Conservation (phyloP, 2,888 invertebrate genomes). For the Penaeus monodon region DNA sequence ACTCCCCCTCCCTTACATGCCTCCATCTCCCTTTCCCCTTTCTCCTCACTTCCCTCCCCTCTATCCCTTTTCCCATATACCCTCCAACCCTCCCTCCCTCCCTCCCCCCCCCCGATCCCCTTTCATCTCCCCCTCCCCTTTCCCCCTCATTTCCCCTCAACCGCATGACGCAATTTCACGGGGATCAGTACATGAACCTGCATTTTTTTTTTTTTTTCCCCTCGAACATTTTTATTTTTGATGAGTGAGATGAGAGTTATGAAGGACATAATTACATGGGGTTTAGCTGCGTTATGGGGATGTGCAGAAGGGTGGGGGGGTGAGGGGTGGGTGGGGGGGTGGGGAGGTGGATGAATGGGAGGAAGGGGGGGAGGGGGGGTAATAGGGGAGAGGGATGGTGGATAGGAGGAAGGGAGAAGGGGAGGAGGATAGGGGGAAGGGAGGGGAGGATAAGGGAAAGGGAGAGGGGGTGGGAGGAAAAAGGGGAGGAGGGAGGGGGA, state of each 20-base stretch:
- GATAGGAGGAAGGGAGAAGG: background rate
- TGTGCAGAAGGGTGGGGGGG: background rate
- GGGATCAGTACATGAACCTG: background rate
- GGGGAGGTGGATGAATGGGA: background rate
- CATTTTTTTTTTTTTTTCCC: no score
- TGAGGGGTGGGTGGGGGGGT: background rate
- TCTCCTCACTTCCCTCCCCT: background rate
- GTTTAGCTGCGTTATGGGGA: background rate
- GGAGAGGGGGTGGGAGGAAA: no score
- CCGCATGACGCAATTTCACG: background rate
- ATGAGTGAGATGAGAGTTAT: background rate
- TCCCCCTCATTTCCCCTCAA: background rate
- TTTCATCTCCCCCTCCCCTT: no score
- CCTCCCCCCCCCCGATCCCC: background rate
- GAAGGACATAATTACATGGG: background rate
- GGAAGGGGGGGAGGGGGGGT: no score
- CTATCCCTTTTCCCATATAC: background rate
- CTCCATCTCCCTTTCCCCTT: background rate
- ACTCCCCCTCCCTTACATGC: background rate
- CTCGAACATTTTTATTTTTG: background rate
- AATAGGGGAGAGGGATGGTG: background rate
- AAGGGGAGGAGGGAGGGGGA: background rate
- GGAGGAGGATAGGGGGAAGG: no score
- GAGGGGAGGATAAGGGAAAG: no score
- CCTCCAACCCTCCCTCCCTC: no score